phyloP scores from a whole-genome alignment of 2,113 vertebrate species.

The Chrysochloris asiatica region DNA sequence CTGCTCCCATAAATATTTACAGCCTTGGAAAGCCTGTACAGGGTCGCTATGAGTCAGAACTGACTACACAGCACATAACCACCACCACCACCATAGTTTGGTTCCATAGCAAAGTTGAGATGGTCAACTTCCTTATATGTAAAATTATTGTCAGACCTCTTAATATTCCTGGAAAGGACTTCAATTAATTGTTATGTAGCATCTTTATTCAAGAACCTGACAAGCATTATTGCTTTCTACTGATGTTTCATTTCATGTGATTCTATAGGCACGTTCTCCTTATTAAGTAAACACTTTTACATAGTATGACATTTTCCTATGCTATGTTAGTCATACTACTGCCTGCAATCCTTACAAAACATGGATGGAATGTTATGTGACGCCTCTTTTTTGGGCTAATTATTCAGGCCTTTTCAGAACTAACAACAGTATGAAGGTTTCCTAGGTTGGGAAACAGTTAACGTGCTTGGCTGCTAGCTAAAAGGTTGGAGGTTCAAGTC shows the following conservation, averaged over 20 bases:
- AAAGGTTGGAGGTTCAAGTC: too few relatives aligned
- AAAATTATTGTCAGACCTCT: not conserved
- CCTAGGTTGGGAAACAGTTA: too few relatives aligned
- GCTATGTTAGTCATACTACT: not conserved
- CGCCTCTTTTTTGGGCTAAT: too few relatives aligned
- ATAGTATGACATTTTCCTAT: not conserved
- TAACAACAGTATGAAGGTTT: too few relatives aligned
- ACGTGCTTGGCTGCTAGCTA: too few relatives aligned
- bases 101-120: not conserved
- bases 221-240: not conserved
- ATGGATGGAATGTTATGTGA: too few relatives aligned
- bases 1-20: too few relatives aligned
- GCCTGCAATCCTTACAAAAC: not conserved
- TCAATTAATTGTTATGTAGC: rapidly evolving
- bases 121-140: not conserved
- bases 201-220: not conserved
- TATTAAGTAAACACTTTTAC: not conserved
- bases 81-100: too few relatives aligned
- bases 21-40: too few relatives aligned
- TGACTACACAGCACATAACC: too few relatives aligned
- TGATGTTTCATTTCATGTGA: not conserved
- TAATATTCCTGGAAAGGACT: not conserved
- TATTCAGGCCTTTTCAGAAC: too few relatives aligned
- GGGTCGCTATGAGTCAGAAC: too few relatives aligned
- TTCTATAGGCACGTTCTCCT: not conserved